phyloP scores from a whole-genome alignment of 2,888 invertebrate genomes.

The Therioaphis trifolii region DNA sequence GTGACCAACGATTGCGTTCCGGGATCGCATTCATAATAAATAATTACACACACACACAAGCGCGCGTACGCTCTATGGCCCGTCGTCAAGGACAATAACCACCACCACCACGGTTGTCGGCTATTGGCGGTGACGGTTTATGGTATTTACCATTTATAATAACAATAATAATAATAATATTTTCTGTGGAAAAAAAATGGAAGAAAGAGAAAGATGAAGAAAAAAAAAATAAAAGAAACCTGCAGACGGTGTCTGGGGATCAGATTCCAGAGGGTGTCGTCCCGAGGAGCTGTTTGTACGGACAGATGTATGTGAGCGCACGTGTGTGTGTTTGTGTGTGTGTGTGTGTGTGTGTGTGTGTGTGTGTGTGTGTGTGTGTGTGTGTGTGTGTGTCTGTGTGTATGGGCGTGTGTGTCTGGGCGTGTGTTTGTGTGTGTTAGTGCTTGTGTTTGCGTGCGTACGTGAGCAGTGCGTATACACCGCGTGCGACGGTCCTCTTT shows the following conservation, averaged over 20 bases:
- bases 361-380: no score
- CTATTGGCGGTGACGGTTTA: neutral
- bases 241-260: constrained; percentile 60
- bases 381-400: neutral
- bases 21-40: constrained; percentile 29
- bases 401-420: neutral
- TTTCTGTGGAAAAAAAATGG: constrained; percentile 36
- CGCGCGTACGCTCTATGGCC: neutral
- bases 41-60: neutral
- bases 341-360: no score
- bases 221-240: constrained; percentile 32
- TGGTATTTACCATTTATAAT: neutral
- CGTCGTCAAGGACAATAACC: neutral
- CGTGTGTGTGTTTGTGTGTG: no score
- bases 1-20: neutral
- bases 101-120: neutral
- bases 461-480: neutral
- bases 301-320: constrained; percentile 15
- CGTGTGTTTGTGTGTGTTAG: neutral
- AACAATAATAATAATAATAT: constrained; percentile 27
- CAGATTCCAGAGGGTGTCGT: constrained; percentile 61
- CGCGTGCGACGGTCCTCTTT: constrained; percentile 34
- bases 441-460: neutral
- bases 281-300: neutral
- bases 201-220: neutral